Evolutionary conservation across 2,888 invertebrate genomes (phyloP).

Genomic region (Autographa pulchrina): DNA sequence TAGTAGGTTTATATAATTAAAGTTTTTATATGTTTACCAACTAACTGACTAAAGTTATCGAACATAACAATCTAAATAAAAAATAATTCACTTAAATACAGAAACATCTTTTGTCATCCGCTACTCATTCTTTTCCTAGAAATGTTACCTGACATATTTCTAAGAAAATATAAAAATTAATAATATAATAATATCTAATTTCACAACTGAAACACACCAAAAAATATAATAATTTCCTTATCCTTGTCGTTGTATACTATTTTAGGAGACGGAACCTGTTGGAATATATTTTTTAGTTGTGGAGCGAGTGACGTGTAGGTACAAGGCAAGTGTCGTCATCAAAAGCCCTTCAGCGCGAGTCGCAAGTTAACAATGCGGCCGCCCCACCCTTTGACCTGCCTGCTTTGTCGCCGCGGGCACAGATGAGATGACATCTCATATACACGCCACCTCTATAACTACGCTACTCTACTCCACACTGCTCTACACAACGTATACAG

Average conservation of each 20-base stretch:
- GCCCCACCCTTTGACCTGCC: constrained; percentile 85
- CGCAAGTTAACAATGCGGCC: constrained; percentile 86
- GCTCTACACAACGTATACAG: constrained; percentile 27
- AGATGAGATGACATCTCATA: constrained; percentile 80
- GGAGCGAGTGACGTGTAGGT: constrained; percentile 56
- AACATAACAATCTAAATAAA: too few relatives aligned
- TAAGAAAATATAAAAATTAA: background rate
- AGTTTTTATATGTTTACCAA: too few relatives aligned
- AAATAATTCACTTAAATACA: too few relatives aligned
- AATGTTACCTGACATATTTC: background rate
- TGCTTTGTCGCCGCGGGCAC: constrained; percentile 82
- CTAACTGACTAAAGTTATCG: too few relatives aligned
- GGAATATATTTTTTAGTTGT: constrained; percentile 67
- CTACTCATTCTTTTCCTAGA: background rate
- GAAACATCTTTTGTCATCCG: background rate
- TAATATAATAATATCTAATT: background rate
- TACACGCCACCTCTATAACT: constrained; percentile 58
- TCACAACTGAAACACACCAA: constrained; percentile 10
- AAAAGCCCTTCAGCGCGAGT: constrained; percentile 84
- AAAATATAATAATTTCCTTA: constrained; percentile 32
- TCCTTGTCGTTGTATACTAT: constrained; percentile 34
- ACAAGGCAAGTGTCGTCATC: constrained; percentile 79
- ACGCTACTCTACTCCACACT: constrained; percentile 17
- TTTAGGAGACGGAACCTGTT: constrained; percentile 62
- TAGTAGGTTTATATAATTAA: too few relatives aligned